Base-by-base conservation (phyloP, 1,140 invertebrate genomes). In the Mactra quadrangularis region DNA sequence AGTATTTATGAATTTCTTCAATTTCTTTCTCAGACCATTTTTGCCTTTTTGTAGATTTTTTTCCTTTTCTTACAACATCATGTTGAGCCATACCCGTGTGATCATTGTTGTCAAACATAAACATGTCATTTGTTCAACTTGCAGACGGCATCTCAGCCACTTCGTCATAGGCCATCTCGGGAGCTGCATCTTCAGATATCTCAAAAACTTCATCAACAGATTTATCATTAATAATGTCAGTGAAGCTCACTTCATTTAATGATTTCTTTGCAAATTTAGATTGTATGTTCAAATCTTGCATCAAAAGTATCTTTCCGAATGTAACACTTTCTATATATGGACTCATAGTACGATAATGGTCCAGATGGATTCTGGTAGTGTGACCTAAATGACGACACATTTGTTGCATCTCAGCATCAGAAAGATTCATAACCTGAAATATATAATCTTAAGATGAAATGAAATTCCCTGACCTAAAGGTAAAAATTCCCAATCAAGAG, bases 301-400 rank as follows among this genome's bases (percentile, higher is more conserved):
- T 62, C 27, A 62, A 35, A 35, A 62, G 59, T 29, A 62, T 29
- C 33, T 62, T 62, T 4, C 59, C 33, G 15, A 62, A 29, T 29
- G 27, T 62, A 33, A 62, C 59, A n/a, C 59, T 29, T 62, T 62
- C 59, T 29, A 62, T 62, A 35, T 33, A 62, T 33, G 27, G 27
- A 35, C 27, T 33, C 59, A 62, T 62, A 33, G 27, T 29, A 33
- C 59, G 59, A 35, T 62, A 62, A 62, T 62, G 59, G 27, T 7
- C 59, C 27, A 62, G 27, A 62, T 62, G 59, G 27, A 62, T n/a
- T 29, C 59, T 62, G 27, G 59, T 62, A 7, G 59, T 62, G 59
- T 62, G 59, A 9, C 59, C 59, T 15, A 62, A 35, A 62, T 62
- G 59, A 35, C n/a, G 27, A 62, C 59, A 62, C 59, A 62, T 62